These are phyloP conservation scores for Ophioderma brevispina DNA, from an alignment of 35 echinoderm and acorn worm genomes.

Conservation along the genomic window DNA sequence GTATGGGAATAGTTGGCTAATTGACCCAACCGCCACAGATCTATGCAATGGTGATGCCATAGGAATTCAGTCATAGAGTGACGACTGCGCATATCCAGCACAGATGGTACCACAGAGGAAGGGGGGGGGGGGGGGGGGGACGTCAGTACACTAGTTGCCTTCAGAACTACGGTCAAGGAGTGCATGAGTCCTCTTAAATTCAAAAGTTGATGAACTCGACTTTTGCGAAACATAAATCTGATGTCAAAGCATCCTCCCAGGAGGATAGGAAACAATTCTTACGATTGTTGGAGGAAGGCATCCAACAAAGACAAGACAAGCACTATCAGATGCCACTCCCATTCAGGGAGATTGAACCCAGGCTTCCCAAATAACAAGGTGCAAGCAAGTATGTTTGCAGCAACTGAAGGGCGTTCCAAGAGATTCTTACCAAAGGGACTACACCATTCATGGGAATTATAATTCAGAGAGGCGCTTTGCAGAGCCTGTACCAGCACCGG, in stretches of 20 bases:
- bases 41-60: background rate
- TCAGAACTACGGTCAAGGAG: conserved; percentile 17
- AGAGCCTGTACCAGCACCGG: conserved; percentile 34
- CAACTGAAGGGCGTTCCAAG: conserved; percentile 27
- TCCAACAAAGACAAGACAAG: conserved; percentile 29
- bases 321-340: conserved; percentile 80
- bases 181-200: conserved; percentile 8
- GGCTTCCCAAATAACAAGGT: conserved; percentile 65
- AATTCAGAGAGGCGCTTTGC: conserved; percentile 41
- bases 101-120: background rate
- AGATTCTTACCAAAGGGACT: conserved; percentile 40
- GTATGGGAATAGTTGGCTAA: conserved; percentile 52
- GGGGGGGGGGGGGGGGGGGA: too few species aligned
- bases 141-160: conserved; percentile 5
- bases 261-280: conserved; percentile 67
- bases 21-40: background rate
- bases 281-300: conserved; percentile 40
- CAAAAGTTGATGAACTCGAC: conserved; percentile 31
- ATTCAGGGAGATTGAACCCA: conserved; percentile 41
- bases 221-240: conserved; percentile 16
- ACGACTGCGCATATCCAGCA: background rate
- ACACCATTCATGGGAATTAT: conserved; percentile 49
- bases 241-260: conserved; percentile 2
- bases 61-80: background rate
- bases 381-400: conserved; percentile 32